Conservation (phyloP, 2,113 vertebrate species). For the Hippocampus mohnikei region DNA sequence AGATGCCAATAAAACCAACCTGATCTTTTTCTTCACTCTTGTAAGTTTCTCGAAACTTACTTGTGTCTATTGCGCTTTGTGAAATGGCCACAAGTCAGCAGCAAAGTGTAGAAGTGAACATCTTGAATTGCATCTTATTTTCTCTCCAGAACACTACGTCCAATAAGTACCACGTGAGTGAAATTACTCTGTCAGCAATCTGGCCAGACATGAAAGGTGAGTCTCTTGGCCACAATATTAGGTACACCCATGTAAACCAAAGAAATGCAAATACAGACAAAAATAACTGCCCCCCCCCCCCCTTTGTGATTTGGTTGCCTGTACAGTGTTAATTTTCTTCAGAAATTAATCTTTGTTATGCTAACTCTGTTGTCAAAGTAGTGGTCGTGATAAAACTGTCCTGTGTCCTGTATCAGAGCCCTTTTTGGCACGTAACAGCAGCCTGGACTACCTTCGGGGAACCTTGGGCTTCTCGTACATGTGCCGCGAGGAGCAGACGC, state of each 20-base stretch:
- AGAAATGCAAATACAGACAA: too few species aligned
- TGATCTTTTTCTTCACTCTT: conserved; percentile 76
- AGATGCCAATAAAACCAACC: conserved; percentile 34
- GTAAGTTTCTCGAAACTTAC: conserved; percentile 60
- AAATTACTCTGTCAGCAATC: conserved; percentile 48
- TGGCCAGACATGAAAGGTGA: conserved; percentile 68
- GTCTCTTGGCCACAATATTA: not conserved
- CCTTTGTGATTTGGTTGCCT: too few species aligned
- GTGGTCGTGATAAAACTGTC: not conserved
- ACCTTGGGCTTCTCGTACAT: conserved; percentile 84
- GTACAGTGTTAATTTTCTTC: too few species aligned
- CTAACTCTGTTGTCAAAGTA: not conserved
- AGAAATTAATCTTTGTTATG: too few species aligned
- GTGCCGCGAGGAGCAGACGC: conserved; percentile 79
- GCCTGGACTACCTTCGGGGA: conserved; percentile 79
- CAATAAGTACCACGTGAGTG: conserved; percentile 69
- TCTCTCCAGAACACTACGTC: conserved; percentile 67
- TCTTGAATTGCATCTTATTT: not conserved
- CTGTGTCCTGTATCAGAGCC: conserved; percentile 26
- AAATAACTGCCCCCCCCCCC: too few species aligned
- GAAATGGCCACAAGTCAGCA: conserved; percentile 42
- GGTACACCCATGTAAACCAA: conserved; percentile 8
- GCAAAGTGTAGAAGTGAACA: not conserved
- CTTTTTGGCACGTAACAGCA: conserved; percentile 61
- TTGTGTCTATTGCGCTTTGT: not conserved